Evolutionary conservation across 2,113 vertebrate species (phyloP).

Genomic region (Vidua chalybeata): DNA sequence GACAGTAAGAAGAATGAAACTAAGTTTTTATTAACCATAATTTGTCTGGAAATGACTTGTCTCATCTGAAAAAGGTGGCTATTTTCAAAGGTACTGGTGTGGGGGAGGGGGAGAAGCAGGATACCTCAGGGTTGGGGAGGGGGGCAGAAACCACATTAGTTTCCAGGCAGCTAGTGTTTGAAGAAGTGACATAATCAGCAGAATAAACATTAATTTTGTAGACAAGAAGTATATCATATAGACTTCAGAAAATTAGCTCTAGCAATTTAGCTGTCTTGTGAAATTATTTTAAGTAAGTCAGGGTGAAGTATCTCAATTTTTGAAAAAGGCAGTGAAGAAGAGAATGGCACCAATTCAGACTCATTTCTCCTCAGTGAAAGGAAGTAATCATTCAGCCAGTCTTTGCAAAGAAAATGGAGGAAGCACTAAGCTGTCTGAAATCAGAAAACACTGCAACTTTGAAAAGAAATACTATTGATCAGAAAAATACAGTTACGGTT

Average conservation of each 20-base stretch:
- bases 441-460: background rate
- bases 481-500: background rate
- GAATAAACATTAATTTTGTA: background rate
- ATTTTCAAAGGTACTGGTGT: background rate
- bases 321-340: background rate
- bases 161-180: background rate
- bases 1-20: background rate
- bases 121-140: background rate
- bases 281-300: background rate
- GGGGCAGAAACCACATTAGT: accelerated
- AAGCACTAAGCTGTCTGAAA: background rate
- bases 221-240: background rate
- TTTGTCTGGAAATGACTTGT: background rate
- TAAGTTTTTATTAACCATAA: background rate
- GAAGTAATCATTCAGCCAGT: background rate
- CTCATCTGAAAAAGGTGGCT: accelerated
- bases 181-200: background rate
- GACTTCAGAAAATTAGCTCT: background rate
- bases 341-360: background rate
- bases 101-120: background rate
- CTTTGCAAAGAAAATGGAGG: background rate
- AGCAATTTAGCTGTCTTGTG: background rate
- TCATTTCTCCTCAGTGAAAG: background rate
- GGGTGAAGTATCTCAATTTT: background rate
- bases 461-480: background rate